Conservation (phyloP, 2,888 invertebrate species). For the Aradus depressus region DNA sequence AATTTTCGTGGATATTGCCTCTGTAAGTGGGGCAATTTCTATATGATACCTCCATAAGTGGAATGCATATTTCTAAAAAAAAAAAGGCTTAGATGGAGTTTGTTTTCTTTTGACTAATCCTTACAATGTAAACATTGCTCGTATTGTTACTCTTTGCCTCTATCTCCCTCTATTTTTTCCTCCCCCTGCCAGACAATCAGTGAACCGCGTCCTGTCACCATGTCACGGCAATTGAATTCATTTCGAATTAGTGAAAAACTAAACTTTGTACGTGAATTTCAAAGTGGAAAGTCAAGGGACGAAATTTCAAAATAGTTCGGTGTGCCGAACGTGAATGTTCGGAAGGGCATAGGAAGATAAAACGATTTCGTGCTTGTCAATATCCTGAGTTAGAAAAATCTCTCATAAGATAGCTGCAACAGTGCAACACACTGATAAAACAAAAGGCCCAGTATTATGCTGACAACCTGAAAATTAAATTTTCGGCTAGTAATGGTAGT, state of each 20-base stretch:
- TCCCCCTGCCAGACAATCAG: neutral
- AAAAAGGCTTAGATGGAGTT: neutral
- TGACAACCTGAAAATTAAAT: slow-evolving; percentile 17
- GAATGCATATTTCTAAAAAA: neutral
- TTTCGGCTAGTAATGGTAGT: slow-evolving; percentile 29
- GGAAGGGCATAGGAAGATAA: too few relatives aligned
- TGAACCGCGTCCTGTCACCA: neutral
- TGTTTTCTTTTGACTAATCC: slow-evolving; percentile 2
- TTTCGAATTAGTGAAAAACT: neutral
- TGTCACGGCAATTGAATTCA: neutral
- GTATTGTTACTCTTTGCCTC: neutral
- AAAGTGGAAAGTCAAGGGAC: too few relatives aligned
- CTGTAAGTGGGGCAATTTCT: neutral
- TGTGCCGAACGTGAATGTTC: too few relatives aligned
- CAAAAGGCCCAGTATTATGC: slow-evolving; percentile 26
- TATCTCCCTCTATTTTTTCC: neutral
- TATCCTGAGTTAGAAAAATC: too few relatives aligned
- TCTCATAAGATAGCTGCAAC: slow-evolving; percentile 17
- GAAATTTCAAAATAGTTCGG: too few relatives aligned
- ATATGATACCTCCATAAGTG: too few relatives aligned
- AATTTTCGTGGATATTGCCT: neutral
- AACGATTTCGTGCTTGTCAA: too few relatives aligned
- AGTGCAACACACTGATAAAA: slow-evolving; percentile 18
- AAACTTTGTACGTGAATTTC: neutral
- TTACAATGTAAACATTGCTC: neutral